Percentiles rank a stretch among this genome's conserved stretches.
These are phyloP conservation scores for Pedetes capensis DNA, from an alignment of 2,113 vertebrate genomes.

Conservation along the genomic window DNA sequence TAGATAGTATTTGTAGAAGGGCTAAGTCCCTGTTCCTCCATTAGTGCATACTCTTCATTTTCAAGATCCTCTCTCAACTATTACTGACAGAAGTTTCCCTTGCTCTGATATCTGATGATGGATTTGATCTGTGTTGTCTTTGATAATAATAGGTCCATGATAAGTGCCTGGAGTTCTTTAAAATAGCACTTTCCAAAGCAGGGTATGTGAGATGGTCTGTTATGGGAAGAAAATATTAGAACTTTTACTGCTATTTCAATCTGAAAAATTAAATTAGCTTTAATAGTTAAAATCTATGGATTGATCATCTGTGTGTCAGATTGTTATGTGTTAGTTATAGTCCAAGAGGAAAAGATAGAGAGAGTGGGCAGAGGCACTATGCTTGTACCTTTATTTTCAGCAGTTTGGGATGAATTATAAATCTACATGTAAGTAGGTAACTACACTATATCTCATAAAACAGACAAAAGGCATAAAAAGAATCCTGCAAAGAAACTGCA, in stretches of 20 bases:
- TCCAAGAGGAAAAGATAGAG: neutral
- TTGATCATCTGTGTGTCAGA: neutral
- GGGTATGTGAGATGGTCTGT: neutral
- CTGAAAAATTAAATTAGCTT: conserved; percentile 5
- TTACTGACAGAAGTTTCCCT: neutral
- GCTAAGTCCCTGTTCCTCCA: neutral
- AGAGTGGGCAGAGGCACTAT: neutral
- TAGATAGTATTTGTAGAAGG: neutral
- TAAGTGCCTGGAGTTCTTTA: neutral
- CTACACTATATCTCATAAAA: neutral
- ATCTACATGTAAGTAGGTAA: neutral
- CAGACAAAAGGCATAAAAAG: neutral
- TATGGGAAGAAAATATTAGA: neutral
- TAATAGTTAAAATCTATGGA: neutral
- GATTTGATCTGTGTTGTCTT: neutral
- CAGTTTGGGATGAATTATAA: neutral
- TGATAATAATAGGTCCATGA: neutral
- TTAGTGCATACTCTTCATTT: neutral
- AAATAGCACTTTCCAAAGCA: neutral
- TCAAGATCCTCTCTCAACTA: neutral
- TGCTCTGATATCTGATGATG: neutral
- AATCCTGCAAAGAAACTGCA: neutral
- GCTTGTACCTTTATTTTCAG: neutral
- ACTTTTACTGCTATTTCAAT: neutral
- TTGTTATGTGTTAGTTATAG: neutral